Percentiles rank a stretch among this genome's conserved stretches.
Conservation (phyloP, 64 coral and sea anemone genomes). For the Pocillopora verrucosa region DNA sequence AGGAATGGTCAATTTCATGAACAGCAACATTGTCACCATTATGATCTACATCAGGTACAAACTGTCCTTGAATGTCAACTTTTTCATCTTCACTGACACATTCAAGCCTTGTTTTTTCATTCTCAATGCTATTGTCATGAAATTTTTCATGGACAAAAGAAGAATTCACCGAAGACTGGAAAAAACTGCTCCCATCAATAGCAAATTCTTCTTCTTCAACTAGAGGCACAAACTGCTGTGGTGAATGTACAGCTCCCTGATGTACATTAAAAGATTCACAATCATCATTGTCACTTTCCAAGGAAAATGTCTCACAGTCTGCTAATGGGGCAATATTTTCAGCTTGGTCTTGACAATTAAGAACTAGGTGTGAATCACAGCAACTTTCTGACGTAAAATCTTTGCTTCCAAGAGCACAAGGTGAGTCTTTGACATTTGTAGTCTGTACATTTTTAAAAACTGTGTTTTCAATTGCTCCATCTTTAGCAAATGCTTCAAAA, state of each 20-base stretch:
- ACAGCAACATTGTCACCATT: not conserved
- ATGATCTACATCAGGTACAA: not conserved
- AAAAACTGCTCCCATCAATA: constrained; percentile 12
- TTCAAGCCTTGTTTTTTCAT: not conserved
- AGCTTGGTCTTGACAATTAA: not conserved
- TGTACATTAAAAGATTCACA: not conserved
- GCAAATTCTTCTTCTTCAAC: constrained; percentile 22
- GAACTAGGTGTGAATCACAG: not conserved
- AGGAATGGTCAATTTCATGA: not conserved
- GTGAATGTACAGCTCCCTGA: not conserved
- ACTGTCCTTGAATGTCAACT: not conserved
- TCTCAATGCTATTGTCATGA: not conserved
- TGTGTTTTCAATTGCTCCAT: not conserved
- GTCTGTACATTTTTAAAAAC: not conserved
- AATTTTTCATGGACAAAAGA: no score
- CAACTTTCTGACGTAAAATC: not conserved
- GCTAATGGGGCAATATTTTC: not conserved
- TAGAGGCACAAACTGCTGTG: not conserved
- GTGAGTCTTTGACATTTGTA: not conserved
- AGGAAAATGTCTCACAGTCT: not conserved
- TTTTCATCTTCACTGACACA: not conserved
- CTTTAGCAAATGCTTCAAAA: constrained; percentile 26
- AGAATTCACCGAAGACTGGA: not conserved
- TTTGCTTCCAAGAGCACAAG: not conserved
- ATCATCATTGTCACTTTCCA: not conserved